These are phyloP conservation scores for Limnodromus scolopaceus DNA, from an alignment of 2,797 vertebrate genomes.

Conservation along the genomic window DNA sequence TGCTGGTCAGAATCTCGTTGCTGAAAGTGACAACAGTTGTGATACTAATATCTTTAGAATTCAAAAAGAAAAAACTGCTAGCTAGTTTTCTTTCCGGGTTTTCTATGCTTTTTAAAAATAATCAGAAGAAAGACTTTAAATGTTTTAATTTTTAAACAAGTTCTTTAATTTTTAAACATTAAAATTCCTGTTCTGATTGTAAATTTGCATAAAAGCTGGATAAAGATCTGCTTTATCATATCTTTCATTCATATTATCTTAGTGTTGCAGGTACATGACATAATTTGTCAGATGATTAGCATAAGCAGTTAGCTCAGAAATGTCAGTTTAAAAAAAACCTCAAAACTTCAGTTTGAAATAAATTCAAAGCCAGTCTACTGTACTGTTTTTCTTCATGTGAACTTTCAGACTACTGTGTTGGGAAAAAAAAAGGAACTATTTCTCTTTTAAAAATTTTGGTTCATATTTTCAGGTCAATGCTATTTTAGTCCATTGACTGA, in stretches of 20 bases:
- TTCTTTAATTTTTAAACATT: conserved; percentile 67
- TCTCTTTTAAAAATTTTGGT: not conserved
- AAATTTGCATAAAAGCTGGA: not conserved
- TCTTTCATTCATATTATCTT: not conserved
- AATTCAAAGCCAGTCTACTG: not conserved
- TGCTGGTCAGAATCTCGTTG: not conserved
- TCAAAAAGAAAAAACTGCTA: not conserved
- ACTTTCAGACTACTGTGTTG: not conserved
- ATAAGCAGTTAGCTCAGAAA: conserved; percentile 17
- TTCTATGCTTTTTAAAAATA: not conserved
- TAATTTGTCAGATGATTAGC: conserved; percentile 19
- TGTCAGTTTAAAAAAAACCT: not conserved
- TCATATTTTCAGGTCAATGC: not conserved
- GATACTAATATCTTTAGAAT: not conserved
- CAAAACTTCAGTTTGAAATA: not conserved
- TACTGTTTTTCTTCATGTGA: not conserved
- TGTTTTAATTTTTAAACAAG: conserved; percentile 66
- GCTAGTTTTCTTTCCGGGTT: not conserved
- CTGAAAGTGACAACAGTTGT: not conserved
- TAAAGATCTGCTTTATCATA: not conserved
- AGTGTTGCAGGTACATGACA: not conserved
- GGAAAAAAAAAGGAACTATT: not conserved
- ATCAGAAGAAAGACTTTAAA: not conserved
- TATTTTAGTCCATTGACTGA: not conserved
- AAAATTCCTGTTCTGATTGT: conserved; percentile 18